phyloP scores from a whole-genome alignment of 1,140 invertebrate species.

The Drosophila punjabiensis region DNA sequence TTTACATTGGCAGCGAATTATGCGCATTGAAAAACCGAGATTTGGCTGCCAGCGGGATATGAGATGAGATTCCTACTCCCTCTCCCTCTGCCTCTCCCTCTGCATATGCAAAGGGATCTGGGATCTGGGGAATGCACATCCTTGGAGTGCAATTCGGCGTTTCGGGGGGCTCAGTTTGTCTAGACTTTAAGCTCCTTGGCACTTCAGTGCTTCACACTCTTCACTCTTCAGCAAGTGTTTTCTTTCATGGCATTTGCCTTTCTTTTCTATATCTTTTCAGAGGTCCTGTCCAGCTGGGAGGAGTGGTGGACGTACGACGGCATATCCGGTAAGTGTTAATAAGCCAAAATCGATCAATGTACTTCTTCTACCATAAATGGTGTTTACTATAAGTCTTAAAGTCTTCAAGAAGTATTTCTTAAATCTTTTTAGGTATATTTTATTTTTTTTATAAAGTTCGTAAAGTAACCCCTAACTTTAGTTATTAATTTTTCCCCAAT shows the following conservation, averaged over 20 bases:
- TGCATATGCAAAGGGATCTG: slow-evolving; percentile 15
- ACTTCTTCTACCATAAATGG: not conserved
- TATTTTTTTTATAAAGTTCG: too few species aligned
- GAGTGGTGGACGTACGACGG: slow-evolving; percentile 98
- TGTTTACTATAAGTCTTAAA: too few species aligned
- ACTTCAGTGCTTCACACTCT: slow-evolving; percentile 16
- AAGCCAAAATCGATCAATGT: not conserved
- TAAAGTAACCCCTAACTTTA: not conserved
- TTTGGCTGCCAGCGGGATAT: slow-evolving; percentile 62
- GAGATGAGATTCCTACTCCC: not conserved
- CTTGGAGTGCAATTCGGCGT: slow-evolving; percentile 11
- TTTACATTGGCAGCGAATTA: slow-evolving; percentile 83
- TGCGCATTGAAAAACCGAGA: slow-evolving; percentile 76
- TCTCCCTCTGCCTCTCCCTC: not conserved
- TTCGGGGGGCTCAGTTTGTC: slow-evolving; percentile 6
- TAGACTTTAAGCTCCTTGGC: slow-evolving; percentile 33
- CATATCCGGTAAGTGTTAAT: slow-evolving; percentile 91
- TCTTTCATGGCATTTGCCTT: not conserved
- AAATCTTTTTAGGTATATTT: not conserved
- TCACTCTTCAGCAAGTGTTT: not conserved
- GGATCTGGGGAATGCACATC: not conserved
- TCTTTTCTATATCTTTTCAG: slow-evolving; percentile 85
- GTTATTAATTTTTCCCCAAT: not conserved
- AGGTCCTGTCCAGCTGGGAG: slow-evolving; percentile 92
- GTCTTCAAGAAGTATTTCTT: too few species aligned